phyloP scores from a whole-genome alignment of 2,888 invertebrate genomes.

The Rhingia rostrata region DNA sequence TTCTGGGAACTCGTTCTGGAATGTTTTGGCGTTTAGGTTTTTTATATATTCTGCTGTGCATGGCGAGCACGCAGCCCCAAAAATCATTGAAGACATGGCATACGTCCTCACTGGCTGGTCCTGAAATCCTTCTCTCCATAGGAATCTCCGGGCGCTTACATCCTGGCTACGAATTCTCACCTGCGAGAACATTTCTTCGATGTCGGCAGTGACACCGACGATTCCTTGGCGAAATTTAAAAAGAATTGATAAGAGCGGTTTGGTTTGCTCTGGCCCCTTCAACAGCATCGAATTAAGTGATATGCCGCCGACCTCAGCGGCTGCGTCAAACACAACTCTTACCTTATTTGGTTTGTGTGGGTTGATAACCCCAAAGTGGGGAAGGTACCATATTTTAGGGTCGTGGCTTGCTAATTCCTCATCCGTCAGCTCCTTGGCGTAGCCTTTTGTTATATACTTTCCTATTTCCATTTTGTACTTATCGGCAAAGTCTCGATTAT shows the following conservation, averaged over 20 bases:
- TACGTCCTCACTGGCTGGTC: conserved; percentile 36
- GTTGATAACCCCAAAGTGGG: conserved; percentile 76
- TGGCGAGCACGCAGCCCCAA: conserved; percentile 69
- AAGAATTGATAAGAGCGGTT: not conserved
- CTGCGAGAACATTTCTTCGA: conserved; percentile 14
- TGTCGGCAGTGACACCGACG: not conserved
- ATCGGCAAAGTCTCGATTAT: too few relatives aligned
- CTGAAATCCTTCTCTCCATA: conserved; percentile 72
- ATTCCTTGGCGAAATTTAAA: not conserved
- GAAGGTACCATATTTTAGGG: conserved; percentile 75
- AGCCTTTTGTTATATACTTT: not conserved
- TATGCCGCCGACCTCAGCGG: conserved; percentile 58
- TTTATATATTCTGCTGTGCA: conserved; percentile 66
- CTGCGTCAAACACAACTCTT: conserved; percentile 78
- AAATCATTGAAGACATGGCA: conserved; percentile 70
- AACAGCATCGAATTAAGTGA: conserved; percentile 9
- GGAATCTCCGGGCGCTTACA: conserved; percentile 65
- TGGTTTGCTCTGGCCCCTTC: not conserved
- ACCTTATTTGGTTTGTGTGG: conserved; percentile 76
- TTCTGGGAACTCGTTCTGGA: not conserved
- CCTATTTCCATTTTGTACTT: too few relatives aligned
- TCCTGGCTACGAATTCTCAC: conserved; percentile 28
- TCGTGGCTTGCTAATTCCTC: conserved; percentile 49
- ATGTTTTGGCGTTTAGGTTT: conserved; percentile 8
- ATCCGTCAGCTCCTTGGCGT: not conserved